A percentile compares a stretch with the other conserved stretches of the same genome.
Evolutionary conservation across 37 sponge, comb jelly and placozoan genomes (phyloP).

Genomic region (Spongilla lacustris): DNA sequence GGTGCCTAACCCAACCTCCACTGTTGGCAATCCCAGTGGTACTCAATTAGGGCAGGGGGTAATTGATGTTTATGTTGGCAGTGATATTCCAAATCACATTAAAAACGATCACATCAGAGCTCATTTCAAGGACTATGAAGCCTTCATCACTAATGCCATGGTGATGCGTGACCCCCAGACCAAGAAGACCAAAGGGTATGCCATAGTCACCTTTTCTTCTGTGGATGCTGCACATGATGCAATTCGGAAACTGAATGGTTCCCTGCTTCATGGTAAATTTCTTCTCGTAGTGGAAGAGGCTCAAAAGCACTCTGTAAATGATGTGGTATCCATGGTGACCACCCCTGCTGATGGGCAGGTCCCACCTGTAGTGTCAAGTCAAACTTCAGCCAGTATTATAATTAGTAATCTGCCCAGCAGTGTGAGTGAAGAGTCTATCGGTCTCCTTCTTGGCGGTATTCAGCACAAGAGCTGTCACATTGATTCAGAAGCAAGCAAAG

Average conservation of each 20-base stretch:
- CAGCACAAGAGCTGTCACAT: neutral
- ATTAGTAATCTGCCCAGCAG: neutral
- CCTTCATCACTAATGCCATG: slow-evolving; percentile 5
- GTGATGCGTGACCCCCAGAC: slow-evolving; percentile 11
- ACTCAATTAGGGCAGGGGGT: neutral
- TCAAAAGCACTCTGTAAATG: neutral
- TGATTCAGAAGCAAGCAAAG: neutral
- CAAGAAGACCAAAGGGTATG: slow-evolving; percentile 34
- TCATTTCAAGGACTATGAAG: slow-evolving; percentile 22
- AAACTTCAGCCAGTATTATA: neutral
- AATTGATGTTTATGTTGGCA: slow-evolving; percentile 25
- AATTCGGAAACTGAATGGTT: neutral
- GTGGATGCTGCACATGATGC: slow-evolving; percentile 10
- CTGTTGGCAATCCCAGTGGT: neutral
- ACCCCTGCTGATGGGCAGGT: neutral
- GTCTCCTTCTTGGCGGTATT: neutral
- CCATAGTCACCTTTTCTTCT: slow-evolving; percentile 23
- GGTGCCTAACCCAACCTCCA: neutral
- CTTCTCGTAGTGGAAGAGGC: neutral
- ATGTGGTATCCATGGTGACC: neutral
- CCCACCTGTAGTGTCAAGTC: neutral
- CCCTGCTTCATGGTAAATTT: slow-evolving; percentile 21
- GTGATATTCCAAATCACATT: slow-evolving; percentile 6
- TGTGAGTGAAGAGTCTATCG: neutral
- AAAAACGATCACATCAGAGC: slow-evolving; percentile 27